Base-by-base conservation (phyloP, 30 jellyfish, hydroid and myxozoan genomes). In the Pelagia noctiluca region DNA sequence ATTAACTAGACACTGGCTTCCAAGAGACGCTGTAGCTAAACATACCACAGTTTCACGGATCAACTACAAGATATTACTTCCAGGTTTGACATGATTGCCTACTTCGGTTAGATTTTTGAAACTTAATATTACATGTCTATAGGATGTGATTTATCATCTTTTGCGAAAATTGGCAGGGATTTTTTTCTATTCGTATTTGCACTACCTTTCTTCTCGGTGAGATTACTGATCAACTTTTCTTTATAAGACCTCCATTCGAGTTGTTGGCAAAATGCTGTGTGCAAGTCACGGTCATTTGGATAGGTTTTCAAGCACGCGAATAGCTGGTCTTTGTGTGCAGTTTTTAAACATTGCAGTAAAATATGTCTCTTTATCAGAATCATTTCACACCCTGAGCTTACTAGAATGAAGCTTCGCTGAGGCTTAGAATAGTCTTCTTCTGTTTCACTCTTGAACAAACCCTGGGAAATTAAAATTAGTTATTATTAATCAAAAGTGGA, bases 311-410 rank as follows among this genome's bases (percentile, higher is more conserved):
- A 78, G 18, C 30, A 7, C 32, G 74, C 79, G 57, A 24, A 21
- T 2, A 86, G 35, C 46, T 46, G 52, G 5, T 62, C 89, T 21
- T 35, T 18, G 1, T 72, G 50, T 63, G 64, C 60, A n/a, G 66
- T 50, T 26, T 65, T 64, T 66, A 68, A 12, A 10, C 12, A 24
- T 16, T 69, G 86, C 5, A 37, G 4, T 18, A 86, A 34, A 19
- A 86, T 53, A 0, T 61, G 34, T 71, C 76, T 72, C 26, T 60
- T 68, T 0, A 86, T 69, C n/a, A 88, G 85, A 7, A 86, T 65
- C 7, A 86, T 54, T 28, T 86, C 96, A 53, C 96, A 86, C 1
- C 96, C 96, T 13, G 87, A 30, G 35, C 96, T 86, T 23, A 62
- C 76, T 21, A 86, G 90, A 16, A 66, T 11, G 86, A 86, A 86